Percentiles rank a stretch among this genome's conserved stretches.
phyloP scores from a whole-genome alignment of 2,113 vertebrate species.

The Jaculus jaculus region DNA sequence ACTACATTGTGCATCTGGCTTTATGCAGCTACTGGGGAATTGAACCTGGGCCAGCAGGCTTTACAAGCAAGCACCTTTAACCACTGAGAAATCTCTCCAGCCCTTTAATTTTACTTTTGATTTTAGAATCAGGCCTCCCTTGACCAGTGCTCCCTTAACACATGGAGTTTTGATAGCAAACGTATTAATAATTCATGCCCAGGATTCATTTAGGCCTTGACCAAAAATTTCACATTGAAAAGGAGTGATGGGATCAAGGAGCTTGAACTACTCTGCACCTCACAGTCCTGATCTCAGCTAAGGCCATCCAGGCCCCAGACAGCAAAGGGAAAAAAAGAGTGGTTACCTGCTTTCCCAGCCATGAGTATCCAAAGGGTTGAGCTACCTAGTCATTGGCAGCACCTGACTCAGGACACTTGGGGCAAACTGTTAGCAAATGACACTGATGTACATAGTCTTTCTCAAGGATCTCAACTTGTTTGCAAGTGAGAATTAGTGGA shows the following conservation, averaged over 20 bases:
- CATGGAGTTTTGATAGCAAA: not conserved
- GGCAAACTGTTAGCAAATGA: not conserved
- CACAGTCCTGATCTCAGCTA: not conserved
- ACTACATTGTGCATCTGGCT: no score
- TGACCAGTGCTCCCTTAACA: not conserved
- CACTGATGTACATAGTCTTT: not conserved
- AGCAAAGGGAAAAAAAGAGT: not conserved
- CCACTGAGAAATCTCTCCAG: no score
- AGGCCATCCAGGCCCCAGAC: not conserved
- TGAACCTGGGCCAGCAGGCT: no score
- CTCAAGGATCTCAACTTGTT: not conserved
- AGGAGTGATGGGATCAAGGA: not conserved
- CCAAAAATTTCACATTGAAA: not conserved
- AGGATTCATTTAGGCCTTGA: no score
- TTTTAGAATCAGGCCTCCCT: not conserved
- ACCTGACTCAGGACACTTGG: not conserved
- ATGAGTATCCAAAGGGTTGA: not conserved
- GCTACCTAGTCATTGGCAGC: not conserved
- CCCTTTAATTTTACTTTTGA: no score
- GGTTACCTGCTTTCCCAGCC: not conserved
- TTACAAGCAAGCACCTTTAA: no score
- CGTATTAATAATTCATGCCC: no score
- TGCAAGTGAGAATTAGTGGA: rapidly evolving
- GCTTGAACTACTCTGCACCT: not conserved
- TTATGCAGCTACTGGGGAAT: no score